Conservation (phyloP, 1,140 invertebrate species). For the Cydia amplana region DNA sequence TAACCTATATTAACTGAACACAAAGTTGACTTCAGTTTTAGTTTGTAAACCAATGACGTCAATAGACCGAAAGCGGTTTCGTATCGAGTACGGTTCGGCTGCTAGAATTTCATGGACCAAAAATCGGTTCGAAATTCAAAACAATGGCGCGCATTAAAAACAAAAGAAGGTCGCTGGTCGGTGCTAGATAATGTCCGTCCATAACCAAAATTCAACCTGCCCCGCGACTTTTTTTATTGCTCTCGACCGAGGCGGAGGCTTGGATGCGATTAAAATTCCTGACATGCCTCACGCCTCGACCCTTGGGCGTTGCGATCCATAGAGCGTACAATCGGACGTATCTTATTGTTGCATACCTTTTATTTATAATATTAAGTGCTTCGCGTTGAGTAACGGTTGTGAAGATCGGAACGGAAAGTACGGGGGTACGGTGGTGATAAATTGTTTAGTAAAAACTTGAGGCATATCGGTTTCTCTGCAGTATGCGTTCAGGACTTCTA, state of each 20-base stretch:
- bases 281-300: slow-evolving; percentile 65
- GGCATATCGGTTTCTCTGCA: not conserved
- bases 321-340: slow-evolving; percentile 28
- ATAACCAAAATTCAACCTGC: slow-evolving; percentile 57
- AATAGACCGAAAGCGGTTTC: not conserved
- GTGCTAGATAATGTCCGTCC: slow-evolving; percentile 47
- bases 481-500: not conserved
- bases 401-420: slow-evolving; percentile 26
- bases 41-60: slow-evolving; percentile 15
- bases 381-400: slow-evolving; percentile 30
- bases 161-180: slow-evolving; percentile 40
- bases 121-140: slow-evolving; percentile 35
- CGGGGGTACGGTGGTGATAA: slow-evolving; percentile 26
- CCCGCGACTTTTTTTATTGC: slow-evolving; percentile 55
- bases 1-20: slow-evolving; percentile 19
- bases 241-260: slow-evolving; percentile 52
- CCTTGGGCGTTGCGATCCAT: slow-evolving; percentile 40
- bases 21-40: slow-evolving; percentile 19
- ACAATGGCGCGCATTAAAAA: slow-evolving; percentile 37
- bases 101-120: slow-evolving; percentile 12
- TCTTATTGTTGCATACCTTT: slow-evolving; percentile 31
- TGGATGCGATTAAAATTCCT: slow-evolving; percentile 76
- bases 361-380: slow-evolving; percentile 33
- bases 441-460: slow-evolving; percentile 23
- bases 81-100: not conserved